Evolutionary conservation across 23 tunicate genomes (phyloP).

Genomic region (Halocynthia aurantium): DNA sequence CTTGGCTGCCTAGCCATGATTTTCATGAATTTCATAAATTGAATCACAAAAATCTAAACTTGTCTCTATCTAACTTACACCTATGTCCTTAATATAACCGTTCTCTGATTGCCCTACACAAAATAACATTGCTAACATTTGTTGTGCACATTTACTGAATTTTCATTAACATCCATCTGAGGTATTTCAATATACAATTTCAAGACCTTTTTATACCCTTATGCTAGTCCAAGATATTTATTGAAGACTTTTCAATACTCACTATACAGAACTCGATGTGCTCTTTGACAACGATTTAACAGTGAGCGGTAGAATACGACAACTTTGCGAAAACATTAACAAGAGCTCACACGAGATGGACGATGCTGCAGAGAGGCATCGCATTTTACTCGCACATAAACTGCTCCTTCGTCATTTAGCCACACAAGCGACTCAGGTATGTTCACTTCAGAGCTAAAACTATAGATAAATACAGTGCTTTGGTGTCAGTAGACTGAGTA

Average conservation of each 20-base stretch:
- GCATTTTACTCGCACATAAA: slow-evolving; percentile 50
- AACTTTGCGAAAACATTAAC: slow-evolving; percentile 45
- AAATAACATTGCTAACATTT: too few relatives aligned
- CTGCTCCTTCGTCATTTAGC: slow-evolving; percentile 39
- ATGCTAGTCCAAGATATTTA: neutral
- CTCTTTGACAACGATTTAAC: slow-evolving; percentile 48
- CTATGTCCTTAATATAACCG: too few relatives aligned
- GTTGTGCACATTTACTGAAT: too few relatives aligned
- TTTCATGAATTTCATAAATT: too few relatives aligned
- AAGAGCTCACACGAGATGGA: slow-evolving; percentile 40
- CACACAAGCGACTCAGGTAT: slow-evolving; percentile 24
- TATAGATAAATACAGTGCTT: too few relatives aligned
- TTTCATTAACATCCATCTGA: neutral
- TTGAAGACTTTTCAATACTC: slow-evolving; percentile 12
- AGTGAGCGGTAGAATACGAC: slow-evolving; percentile 45
- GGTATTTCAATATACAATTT: neutral
- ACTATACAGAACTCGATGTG: slow-evolving; percentile 20
- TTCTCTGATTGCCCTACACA: too few relatives aligned
- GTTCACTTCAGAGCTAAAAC: neutral
- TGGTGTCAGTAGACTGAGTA: too few relatives aligned
- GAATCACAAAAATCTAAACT: too few relatives aligned
- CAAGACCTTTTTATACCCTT: neutral
- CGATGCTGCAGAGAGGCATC: slow-evolving; percentile 23
- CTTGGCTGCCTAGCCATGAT: too few relatives aligned
- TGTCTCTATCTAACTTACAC: too few relatives aligned